Conservation (phyloP, 2,888 invertebrate species). For the Xylophagus ater region DNA sequence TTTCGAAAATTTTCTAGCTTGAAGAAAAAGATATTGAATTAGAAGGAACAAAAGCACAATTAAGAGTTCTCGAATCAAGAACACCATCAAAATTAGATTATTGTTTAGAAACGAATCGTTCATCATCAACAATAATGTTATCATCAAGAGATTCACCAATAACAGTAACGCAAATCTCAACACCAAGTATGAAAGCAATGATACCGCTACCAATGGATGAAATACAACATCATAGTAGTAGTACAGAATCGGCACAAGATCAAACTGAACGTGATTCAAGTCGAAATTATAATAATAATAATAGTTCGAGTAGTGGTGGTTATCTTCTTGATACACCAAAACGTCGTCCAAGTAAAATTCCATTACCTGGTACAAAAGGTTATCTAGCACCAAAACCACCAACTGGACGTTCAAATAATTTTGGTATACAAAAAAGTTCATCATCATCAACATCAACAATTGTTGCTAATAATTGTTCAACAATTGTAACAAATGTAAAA, state of each 20-base stretch:
- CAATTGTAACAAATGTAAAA: slow-evolving; percentile 29
- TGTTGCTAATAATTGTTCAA: slow-evolving; percentile 17
- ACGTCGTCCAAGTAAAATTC: slow-evolving; percentile 57
- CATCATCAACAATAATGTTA: slow-evolving; percentile 35
- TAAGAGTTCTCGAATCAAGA: slow-evolving; percentile 57
- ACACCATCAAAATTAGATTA: slow-evolving; percentile 23
- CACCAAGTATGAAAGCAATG: slow-evolving; percentile 49
- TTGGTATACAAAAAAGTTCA: slow-evolving; percentile 6
- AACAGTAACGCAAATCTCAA: slow-evolving; percentile 36
- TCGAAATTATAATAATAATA: slow-evolving; percentile 3
- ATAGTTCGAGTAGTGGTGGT: too few species aligned
- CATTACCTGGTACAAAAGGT: slow-evolving; percentile 48
- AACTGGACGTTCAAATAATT: slow-evolving; percentile 29
- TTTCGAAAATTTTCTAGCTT: slow-evolving; percentile 52
- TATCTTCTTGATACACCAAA: slow-evolving; percentile 22
- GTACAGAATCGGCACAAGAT: slow-evolving; percentile 54
- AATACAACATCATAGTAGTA: slow-evolving; percentile 44
- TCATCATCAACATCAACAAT: not conserved
- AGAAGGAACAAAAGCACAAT: slow-evolving; percentile 67
- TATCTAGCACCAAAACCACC: slow-evolving; percentile 54
- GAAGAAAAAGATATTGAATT: slow-evolving; percentile 74
- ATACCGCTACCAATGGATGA: slow-evolving; percentile 45
- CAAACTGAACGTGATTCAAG: slow-evolving; percentile 37
- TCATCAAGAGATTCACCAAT: slow-evolving; percentile 28
- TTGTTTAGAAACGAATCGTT: slow-evolving; percentile 25